phyloP scores from a whole-genome alignment of 2,113 vertebrate genomes.

The Campylorhamphus procurvoides region DNA sequence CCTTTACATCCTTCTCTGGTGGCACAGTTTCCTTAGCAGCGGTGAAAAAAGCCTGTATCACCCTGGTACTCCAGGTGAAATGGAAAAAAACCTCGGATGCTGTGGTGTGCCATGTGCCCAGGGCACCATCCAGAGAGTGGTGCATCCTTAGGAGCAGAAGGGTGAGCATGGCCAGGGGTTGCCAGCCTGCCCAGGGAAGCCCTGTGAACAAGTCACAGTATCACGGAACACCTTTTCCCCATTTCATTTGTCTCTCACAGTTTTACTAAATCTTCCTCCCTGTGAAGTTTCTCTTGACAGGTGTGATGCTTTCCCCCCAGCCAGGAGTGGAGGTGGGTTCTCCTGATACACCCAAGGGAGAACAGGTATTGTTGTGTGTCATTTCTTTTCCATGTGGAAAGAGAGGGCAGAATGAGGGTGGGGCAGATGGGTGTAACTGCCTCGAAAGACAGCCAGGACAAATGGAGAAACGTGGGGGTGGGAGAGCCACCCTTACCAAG shows the following conservation, averaged over 20 bases:
- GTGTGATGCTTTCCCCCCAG: not conserved
- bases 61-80: not conserved
- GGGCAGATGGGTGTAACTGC: not conserved
- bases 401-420: not conserved
- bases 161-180: not conserved
- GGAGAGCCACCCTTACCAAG: not conserved
- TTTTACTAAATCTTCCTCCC: not conserved
- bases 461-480: not conserved
- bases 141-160: not conserved
- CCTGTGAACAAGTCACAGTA: not conserved
- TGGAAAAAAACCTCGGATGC: not conserved
- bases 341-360: not conserved
- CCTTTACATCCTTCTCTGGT: not conserved
- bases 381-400: not conserved
- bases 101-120: not conserved
- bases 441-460: not conserved
- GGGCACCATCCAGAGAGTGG: accelerated
- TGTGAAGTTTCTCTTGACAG: not conserved
- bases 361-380: not conserved
- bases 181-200: not conserved
- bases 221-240: not conserved
- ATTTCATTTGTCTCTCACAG: not conserved
- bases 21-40: not conserved
- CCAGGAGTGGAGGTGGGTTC: not conserved
- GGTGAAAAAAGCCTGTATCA: not conserved